Percentiles rank a stretch among this genome's conserved stretches.
These are phyloP conservation scores for Alligator mississippiensis DNA, from an alignment of 2,113 vertebrate genomes.

Conservation along the genomic window DNA sequence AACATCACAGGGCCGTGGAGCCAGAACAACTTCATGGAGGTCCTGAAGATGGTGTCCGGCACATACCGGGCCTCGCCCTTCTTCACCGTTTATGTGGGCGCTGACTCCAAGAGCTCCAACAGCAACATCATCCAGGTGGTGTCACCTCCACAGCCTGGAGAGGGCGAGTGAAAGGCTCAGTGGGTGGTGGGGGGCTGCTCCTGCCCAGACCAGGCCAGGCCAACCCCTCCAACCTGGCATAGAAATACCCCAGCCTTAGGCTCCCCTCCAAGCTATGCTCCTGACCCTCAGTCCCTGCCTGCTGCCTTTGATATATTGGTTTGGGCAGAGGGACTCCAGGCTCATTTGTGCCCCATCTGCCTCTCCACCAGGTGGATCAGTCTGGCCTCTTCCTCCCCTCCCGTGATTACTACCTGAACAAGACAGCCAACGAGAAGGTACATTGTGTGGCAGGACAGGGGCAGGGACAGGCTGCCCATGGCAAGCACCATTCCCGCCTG, in stretches of 20 bases:
- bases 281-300: too few relatives aligned
- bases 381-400: slow-evolving; percentile 96
- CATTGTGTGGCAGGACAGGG: not conserved
- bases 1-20: slow-evolving; percentile 93
- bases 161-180: not conserved
- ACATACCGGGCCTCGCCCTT: slow-evolving; percentile 93
- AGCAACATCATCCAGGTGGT: slow-evolving; percentile 95
- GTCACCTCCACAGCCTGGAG: not conserved
- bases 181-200: not conserved
- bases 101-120: slow-evolving; percentile 97
- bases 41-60: slow-evolving; percentile 93
- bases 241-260: too few relatives aligned
- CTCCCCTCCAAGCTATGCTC: too few relatives aligned
- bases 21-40: slow-evolving; percentile 94
- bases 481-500: not conserved
- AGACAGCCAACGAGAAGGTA: slow-evolving; percentile 95
- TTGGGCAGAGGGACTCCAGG: fast-evolving
- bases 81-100: slow-evolving; percentile 91
- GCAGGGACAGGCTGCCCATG: not conserved
- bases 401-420: slow-evolving; percentile 97
- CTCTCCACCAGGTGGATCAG: slow-evolving; percentile 89
- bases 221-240: too few relatives aligned
- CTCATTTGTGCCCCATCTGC: not conserved
- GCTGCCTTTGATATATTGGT: too few relatives aligned
- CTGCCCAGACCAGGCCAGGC: not conserved